Conservation (phyloP, 2,888 invertebrate genomes). For the Pheosia tremula region DNA sequence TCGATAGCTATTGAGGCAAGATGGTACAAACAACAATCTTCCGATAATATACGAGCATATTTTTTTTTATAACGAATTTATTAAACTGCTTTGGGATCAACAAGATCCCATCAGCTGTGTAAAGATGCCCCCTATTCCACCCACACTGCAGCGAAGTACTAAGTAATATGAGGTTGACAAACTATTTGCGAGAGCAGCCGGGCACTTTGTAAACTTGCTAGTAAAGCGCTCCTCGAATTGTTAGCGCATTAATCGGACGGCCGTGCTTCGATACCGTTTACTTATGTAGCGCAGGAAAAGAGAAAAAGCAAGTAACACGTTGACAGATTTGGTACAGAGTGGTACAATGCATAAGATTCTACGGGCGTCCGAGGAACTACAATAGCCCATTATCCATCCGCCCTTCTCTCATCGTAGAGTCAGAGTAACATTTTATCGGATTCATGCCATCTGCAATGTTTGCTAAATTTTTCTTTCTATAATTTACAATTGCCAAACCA, state of each 20-base stretch:
- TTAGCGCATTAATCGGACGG: constrained; percentile 28
- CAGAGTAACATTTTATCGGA: too few relatives aligned
- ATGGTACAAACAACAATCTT: too few relatives aligned
- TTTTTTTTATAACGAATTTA: constrained; percentile 29
- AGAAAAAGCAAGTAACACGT: constrained; percentile 3
- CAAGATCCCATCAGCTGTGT: constrained; percentile 25
- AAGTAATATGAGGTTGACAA: constrained; percentile 40
- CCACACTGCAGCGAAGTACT: constrained; percentile 16
- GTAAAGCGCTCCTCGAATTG: constrained; percentile 29
- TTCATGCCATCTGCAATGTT: too few relatives aligned
- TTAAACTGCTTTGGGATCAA: constrained; percentile 31
- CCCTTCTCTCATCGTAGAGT: too few relatives aligned
- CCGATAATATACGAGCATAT: background rate
- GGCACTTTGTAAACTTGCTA: constrained; percentile 19
- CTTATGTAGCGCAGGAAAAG: constrained; percentile 8
- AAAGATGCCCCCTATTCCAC: constrained; percentile 15
- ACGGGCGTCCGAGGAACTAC: background rate
- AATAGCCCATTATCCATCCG: background rate
- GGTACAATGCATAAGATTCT: too few relatives aligned
- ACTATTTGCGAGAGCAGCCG: constrained; percentile 24
- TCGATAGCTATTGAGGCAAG: background rate
- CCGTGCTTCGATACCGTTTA: constrained; percentile 1
- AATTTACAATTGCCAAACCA: too few relatives aligned
- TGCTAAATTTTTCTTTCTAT: too few relatives aligned
- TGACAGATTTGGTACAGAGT: background rate